Evolutionary conservation across 1,140 invertebrate genomes (phyloP).

Genomic region (Drosophila parabipectinata): DNA sequence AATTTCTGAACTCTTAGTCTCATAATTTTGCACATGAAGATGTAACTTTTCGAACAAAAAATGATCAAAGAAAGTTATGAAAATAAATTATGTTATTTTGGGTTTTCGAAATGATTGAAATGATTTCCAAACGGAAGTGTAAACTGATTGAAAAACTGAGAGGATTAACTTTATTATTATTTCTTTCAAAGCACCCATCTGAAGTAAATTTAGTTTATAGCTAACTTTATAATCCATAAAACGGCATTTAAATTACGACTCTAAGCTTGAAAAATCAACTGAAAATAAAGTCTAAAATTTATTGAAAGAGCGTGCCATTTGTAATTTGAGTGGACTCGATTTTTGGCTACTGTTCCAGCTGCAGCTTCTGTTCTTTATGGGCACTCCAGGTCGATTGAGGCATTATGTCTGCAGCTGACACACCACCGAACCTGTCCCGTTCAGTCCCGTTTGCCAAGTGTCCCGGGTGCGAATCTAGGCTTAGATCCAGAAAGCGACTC

Average conservation of each 20-base stretch:
- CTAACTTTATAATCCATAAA: not conserved
- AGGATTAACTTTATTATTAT: not conserved
- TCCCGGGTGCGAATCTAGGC: conserved; percentile 54
- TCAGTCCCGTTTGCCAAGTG: conserved; percentile 32
- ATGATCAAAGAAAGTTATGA: conserved; percentile 2
- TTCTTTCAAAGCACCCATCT: not conserved
- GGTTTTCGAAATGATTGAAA: not conserved
- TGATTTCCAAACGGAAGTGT: not conserved
- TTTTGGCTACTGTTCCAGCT: conserved; percentile 52
- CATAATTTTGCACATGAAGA: conserved; percentile 30
- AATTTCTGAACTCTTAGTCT: conserved; percentile 17
- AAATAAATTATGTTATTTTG: conserved; percentile 23
- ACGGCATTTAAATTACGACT: not conserved
- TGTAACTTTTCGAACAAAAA: conserved; percentile 22
- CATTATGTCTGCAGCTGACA: conserved; percentile 41
- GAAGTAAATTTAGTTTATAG: not conserved
- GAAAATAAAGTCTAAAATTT: conserved; percentile 8
- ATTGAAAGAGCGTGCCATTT: conserved; percentile 34
- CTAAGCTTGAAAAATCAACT: not conserved
- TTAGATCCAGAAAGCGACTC: conserved; percentile 58
- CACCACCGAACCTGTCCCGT: not conserved
- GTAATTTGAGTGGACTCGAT: conserved; percentile 45
- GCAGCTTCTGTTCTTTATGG: conserved; percentile 37
- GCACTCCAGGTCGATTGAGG: conserved; percentile 13
- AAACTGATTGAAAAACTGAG: not conserved